Base-by-base conservation (phyloP, 2,888 invertebrate species). In the Xestia ashworthii region DNA sequence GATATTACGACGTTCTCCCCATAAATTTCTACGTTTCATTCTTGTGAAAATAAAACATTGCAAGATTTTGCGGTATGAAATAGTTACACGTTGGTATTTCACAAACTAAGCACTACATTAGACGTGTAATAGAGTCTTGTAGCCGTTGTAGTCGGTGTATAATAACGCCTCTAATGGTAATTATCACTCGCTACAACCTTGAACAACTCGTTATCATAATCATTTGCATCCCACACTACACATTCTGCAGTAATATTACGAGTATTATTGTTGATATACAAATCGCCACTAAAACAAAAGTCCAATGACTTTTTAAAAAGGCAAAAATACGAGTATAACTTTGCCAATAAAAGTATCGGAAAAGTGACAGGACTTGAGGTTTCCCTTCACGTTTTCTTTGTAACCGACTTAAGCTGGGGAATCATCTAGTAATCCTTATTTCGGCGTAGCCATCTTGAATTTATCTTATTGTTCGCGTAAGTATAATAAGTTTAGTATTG, bases 151-250 rank as follows among this genome's bases (percentile, higher is more conserved):
- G n/a, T 76, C 66, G 68, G 81, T 86, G 84, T 88, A 82, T 88
- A 91, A 87, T 90, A 90, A 90, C 90, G 90, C 92, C 92, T 93
- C 77, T 92, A 91, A 87, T 88, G 84, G 86, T 89, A 93, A 94
- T 94, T 93, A 94, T 91, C 90, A 91, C 88, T 83, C 92, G 89
- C 74, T 48, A 16, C 70, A 88, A 83, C 93, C 93, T 95, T 93
- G 93, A 90, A 92, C 92, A 90, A 92, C 93, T 92, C 92, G 92
- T 91, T 92, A 93, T 92, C 88, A 92, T 94, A 91, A 93, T 92
- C 87, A 93, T 94, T 94, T 90, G 91, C 94, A 92, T 93, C 95
- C 94, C 92, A 95, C 94, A 92, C 92, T 75, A 86, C 82, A 86
- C 83, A 80, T 87, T 87, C 76, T 62, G 62, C 38, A 69, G 65